These are phyloP conservation scores for Bufo gargarizans DNA, from an alignment of 2,113 vertebrate genomes.

Conservation along the genomic window DNA sequence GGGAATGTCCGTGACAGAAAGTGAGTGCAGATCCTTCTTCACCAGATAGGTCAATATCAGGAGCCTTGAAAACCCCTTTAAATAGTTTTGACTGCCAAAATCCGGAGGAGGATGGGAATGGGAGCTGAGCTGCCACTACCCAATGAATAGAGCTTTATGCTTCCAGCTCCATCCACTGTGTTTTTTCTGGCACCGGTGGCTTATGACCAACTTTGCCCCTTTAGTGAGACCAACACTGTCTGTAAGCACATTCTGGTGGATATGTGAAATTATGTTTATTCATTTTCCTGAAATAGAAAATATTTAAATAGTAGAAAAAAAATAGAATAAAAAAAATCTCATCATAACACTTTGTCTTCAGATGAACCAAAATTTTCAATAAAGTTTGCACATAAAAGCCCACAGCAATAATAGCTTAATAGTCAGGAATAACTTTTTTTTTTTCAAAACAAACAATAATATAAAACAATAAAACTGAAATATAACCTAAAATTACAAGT, in stretches of 20 bases:
- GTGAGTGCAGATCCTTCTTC: too few relatives aligned
- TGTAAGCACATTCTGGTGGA: not conserved
- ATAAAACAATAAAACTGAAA: constrained; percentile 45
- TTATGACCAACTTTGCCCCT: not conserved
- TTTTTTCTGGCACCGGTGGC: too few relatives aligned
- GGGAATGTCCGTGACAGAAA: too few relatives aligned
- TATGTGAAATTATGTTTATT: constrained; percentile 15
- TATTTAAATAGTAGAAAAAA: constrained; percentile 14
- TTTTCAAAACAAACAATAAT: constrained; percentile 43
- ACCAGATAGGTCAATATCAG: too few relatives aligned
- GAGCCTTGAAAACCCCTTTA: too few relatives aligned
- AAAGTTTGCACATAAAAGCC: constrained; percentile 42
- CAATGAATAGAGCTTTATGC: too few relatives aligned
- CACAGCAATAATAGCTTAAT: constrained; percentile 32
- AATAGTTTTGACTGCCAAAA: too few relatives aligned
- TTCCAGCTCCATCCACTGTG: too few relatives aligned
- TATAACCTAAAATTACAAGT: constrained; percentile 43
- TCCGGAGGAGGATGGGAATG: too few relatives aligned
- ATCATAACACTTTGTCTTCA: constrained; percentile 12
- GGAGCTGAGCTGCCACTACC: too few relatives aligned
- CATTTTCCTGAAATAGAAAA: constrained; percentile 12
- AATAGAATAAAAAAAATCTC: not conserved
- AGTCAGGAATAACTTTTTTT: constrained; percentile 27
- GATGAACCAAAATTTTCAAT: constrained; percentile 25
- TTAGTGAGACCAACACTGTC: not conserved